Percentiles rank a stretch among this genome's conserved stretches.
Conservation (phyloP, 2,888 invertebrate genomes). For the Pimpla rufipes region DNA sequence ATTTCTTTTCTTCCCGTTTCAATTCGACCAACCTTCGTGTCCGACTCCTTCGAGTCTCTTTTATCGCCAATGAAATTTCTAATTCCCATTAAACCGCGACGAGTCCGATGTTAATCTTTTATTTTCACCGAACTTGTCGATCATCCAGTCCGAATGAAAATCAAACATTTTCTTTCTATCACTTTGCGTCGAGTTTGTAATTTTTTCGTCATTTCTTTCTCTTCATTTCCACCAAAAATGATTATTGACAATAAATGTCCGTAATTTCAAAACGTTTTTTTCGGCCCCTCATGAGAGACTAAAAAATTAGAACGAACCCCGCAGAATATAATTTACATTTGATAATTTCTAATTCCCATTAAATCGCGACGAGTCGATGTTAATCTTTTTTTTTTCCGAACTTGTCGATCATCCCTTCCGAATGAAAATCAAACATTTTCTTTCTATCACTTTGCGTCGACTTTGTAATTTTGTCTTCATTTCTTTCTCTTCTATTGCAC, state of each 20-base stretch:
- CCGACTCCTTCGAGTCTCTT: too few species aligned
- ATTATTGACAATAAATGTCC: neutral
- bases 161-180: neutral
- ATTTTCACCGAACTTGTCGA: neutral
- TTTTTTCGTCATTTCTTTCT: too few species aligned
- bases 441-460: too few species aligned
- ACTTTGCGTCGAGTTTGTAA: neutral
- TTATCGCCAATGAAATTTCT: constrained; percentile 18
- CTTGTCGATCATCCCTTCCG: neutral
- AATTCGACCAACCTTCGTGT: neutral
- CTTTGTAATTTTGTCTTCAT: neutral
- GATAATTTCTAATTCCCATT: constrained; percentile 23
- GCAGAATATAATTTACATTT: too few species aligned
- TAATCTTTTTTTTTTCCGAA: neutral
- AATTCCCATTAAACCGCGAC: constrained; percentile 2
- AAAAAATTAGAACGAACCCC: too few species aligned
- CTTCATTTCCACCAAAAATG: neutral
- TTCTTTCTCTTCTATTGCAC: too few species aligned
- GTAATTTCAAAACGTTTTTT: neutral
- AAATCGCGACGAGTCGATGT: neutral
- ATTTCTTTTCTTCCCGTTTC: constrained; percentile 25
- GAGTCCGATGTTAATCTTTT: neutral
- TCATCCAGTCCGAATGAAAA: neutral
- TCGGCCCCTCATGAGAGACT: neutral
- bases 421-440: neutral